Base-by-base conservation (phyloP, 1,140 invertebrate species). In the Ptiloglossa arizonensis region DNA sequence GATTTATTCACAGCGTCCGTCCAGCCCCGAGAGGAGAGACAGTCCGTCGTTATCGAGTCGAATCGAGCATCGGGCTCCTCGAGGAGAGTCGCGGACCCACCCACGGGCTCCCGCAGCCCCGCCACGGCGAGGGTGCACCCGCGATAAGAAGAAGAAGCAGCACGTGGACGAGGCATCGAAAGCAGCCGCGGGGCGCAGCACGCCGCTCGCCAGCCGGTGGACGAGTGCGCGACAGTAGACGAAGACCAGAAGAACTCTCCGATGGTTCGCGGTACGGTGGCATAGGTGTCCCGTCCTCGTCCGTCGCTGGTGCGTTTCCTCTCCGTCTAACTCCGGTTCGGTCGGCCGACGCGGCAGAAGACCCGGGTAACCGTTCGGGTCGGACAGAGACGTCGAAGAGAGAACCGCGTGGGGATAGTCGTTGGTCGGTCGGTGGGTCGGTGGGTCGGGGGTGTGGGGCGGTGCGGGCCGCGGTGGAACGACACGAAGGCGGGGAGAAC, bases 401-500 rank as follows among this genome's bases (percentile, higher is more conserved):
- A 35, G 56, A 48, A 44, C 5, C 13, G 52, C 48, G 50, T 64
- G 68, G 69, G 60, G 54, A 56, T 60, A 66, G 44, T 32, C 29
- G n/a, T n/a, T n/a, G 46, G 68, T 17, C 29, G 32, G 19, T 22
- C 52, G 66, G 63, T 46, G 69, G 46, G 38, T 38, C 27, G 46
- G 72, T 17, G 74, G 22, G 24, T 29, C 27, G 57, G n/a, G 29
- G 81, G 52, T 9, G 1, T 32, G 46, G 74, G 41, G 17, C 64
- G 71, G 67, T 64, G 73, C 57, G 79, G 54, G 41, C n/a, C 63
- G 38, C n/a, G 74, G 76, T 54, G 70, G 76, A 74, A 66, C 64
- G 52, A 54, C 80, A 70, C 41, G 78, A 67, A 79, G 83, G 83
- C 82, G 82, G 82, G 78, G 87, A 87, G 85, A 87, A 85, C 50